Conservation (phyloP, 1,140 invertebrate genomes). For the Eriocheir sinensis region DNA sequence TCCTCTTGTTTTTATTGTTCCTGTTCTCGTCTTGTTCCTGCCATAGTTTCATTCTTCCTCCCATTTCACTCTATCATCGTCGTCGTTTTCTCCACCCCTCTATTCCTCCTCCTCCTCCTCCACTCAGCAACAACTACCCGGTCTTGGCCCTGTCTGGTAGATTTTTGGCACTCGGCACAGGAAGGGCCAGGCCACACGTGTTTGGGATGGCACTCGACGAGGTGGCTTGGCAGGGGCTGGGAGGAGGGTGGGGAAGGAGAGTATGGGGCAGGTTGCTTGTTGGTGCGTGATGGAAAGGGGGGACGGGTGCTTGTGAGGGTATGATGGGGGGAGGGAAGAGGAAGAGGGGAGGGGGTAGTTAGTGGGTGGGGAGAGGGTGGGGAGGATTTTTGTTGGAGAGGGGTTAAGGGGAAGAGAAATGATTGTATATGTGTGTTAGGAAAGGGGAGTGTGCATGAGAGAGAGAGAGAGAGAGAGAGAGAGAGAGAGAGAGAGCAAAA, state of each 20-base stretch:
- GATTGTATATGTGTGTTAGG: neutral
- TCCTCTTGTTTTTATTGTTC: neutral
- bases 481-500: neutral
- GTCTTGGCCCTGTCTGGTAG: neutral
- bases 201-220: neutral
- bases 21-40: neutral
- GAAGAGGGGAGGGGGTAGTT: neutral
- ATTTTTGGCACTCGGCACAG: neutral
- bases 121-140: neutral
- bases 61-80: neutral
- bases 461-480: neutral
- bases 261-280: no score
- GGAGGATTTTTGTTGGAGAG: neutral
- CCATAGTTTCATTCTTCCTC: neutral
- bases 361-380: neutral
- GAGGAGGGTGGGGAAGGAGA: no score
- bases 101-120: neutral
- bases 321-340: neutral
- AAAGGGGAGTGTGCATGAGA: neutral
- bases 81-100: neutral
- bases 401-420: neutral
- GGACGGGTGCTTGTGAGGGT: neutral
- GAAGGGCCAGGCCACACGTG: neutral
- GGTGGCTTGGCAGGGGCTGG: neutral
- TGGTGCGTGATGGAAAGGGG: neutral